Evolutionary conservation across 2,797 vertebrate genomes (phyloP).

Genomic region (Lagodon rhomboides): DNA sequence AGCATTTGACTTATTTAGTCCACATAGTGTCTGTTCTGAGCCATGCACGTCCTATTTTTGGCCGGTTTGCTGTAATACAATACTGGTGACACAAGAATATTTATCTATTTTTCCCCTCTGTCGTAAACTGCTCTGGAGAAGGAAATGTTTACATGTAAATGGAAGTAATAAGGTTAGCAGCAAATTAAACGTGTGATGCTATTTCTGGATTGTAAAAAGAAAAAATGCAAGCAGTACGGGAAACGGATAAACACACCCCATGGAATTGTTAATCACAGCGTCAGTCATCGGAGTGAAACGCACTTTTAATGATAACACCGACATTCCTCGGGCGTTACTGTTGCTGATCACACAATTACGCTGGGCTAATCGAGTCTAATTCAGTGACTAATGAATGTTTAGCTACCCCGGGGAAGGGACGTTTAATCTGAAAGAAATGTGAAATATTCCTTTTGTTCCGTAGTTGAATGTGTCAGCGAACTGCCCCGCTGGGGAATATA

Average conservation of each 20-base stretch:
- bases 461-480: constrained; percentile 54
- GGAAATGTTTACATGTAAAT: constrained; percentile 34
- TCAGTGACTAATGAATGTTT: constrained; percentile 59
- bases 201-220: constrained; percentile 43
- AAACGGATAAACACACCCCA: constrained; percentile 58
- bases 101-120: constrained; percentile 19
- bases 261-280: constrained; percentile 50
- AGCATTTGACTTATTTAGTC: constrained; percentile 25
- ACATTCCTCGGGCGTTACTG: constrained; percentile 67
- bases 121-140: constrained; percentile 21
- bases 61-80: constrained; percentile 33
- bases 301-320: constrained; percentile 60
- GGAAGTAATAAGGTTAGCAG: constrained; percentile 29
- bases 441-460: constrained; percentile 70
- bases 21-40: constrained; percentile 10
- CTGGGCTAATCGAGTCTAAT: constrained; percentile 51
- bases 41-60: constrained; percentile 18
- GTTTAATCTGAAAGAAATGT: constrained; percentile 54
- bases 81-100: constrained; percentile 35
- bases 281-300: constrained; percentile 60
- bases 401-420: constrained; percentile 31
- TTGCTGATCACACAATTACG: constrained; percentile 62
- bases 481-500: constrained; percentile 67
- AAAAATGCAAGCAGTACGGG: constrained; percentile 31
- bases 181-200: constrained; percentile 33